phyloP scores from a whole-genome alignment of 1,140 invertebrate genomes.

The Aphelinus atriplicis region DNA sequence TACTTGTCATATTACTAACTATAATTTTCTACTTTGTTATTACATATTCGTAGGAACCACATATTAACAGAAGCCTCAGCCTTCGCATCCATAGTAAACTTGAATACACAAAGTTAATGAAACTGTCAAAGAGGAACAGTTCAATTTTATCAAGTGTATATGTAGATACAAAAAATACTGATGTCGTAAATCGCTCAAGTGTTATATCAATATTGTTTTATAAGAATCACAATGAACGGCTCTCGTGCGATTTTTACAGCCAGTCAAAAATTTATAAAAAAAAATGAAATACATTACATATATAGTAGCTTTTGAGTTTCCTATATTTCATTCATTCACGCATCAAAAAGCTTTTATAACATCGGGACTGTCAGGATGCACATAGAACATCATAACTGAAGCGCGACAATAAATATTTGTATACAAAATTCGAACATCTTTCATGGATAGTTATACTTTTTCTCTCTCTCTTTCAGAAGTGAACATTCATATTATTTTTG shows the following conservation, averaged over 20 bases:
- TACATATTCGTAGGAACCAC: constrained; percentile 34
- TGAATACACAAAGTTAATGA: constrained; percentile 29
- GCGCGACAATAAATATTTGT: constrained; percentile 27
- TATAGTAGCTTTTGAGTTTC: constrained; percentile 19
- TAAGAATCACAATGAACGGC: constrained; percentile 26
- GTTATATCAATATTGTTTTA: constrained; percentile 18
- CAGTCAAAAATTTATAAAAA: constrained; percentile 27
- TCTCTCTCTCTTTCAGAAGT: constrained; percentile 8
- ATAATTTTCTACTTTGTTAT: constrained; percentile 34
- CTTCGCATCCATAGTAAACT: constrained; percentile 11
- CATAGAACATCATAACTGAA: constrained; percentile 22
- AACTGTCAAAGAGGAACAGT: constrained; percentile 19
- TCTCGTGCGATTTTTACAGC: constrained; percentile 18
- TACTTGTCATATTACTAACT: constrained; percentile 29
- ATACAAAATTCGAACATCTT: constrained; percentile 4
- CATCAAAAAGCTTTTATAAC: constrained; percentile 4
- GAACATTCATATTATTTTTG: neutral
- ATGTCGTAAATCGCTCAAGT: constrained; percentile 26
- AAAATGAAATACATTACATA: constrained; percentile 25
- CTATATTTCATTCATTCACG: neutral
- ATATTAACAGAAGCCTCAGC: constrained; percentile 34
- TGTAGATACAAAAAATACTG: constrained; percentile 37
- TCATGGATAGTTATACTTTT: neutral
- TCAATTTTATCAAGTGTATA: constrained; percentile 24
- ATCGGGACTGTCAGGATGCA: neutral